Evolutionary conservation across 2,113 vertebrate species (phyloP).

Genomic region (Theropithecus gelada): DNA sequence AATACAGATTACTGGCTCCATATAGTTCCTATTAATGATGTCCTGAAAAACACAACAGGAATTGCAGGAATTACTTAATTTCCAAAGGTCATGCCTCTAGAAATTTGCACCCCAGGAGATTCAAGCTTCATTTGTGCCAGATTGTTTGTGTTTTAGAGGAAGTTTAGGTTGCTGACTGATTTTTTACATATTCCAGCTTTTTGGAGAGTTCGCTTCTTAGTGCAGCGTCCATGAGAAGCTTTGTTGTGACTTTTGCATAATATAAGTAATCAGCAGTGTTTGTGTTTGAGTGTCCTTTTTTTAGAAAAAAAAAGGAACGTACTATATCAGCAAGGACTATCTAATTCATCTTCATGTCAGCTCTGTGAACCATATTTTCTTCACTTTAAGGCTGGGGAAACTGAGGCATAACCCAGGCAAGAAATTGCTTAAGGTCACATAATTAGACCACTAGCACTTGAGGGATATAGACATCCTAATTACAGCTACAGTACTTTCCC

Average conservation of each 20-base stretch:
- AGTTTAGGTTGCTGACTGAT: background rate
- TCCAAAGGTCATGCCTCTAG: conserved; percentile 1
- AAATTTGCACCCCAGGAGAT: conserved; percentile 52
- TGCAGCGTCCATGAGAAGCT: conserved; percentile 6
- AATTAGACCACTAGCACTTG: background rate
- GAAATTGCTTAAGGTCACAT: background rate
- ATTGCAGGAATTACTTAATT: conserved; percentile 32
- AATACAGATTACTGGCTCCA: background rate
- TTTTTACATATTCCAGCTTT: conserved; percentile 31
- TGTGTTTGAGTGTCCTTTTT: background rate
- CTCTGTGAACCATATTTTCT: background rate
- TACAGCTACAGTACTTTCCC: background rate
- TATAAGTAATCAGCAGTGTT: background rate
- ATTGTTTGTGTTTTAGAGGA: conserved; percentile 23
- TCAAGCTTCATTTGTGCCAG: background rate
- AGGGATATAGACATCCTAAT: background rate
- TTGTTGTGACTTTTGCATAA: background rate
- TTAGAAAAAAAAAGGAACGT: background rate
- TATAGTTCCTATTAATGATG: background rate
- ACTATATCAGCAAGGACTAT: background rate
- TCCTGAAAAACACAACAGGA: background rate
- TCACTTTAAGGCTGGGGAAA: background rate
- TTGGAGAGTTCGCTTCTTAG: background rate
- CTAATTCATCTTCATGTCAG: background rate
- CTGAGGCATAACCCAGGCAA: conserved; percentile 28